Conservation (phyloP, 2,888 invertebrate species). For the Andrena minutula region DNA sequence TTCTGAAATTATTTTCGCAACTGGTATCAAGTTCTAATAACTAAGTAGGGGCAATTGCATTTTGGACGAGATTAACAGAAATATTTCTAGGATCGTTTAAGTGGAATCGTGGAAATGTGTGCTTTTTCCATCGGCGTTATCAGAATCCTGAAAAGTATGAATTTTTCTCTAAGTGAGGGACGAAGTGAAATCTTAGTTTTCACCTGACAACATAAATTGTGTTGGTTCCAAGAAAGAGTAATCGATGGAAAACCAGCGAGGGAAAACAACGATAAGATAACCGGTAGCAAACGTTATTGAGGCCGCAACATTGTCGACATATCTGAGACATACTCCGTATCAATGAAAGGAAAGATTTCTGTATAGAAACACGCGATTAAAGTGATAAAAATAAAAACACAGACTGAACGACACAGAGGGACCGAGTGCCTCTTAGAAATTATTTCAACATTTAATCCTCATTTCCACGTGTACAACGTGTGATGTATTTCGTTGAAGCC, state of each 20-base stretch:
- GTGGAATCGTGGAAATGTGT: not conserved
- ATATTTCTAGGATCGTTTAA: not conserved
- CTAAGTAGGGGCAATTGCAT: not conserved
- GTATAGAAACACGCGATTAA: not conserved
- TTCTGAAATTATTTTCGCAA: not conserved
- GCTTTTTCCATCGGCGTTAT: not conserved
- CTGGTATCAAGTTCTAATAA: not conserved
- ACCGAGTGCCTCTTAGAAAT: too few relatives aligned
- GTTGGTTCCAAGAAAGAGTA: conserved; percentile 1
- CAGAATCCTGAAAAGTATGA: not conserved
- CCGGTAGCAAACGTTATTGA: conserved; percentile 15
- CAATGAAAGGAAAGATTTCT: not conserved
- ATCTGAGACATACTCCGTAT: not conserved
- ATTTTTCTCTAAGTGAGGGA: not conserved
- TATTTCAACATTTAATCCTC: too few relatives aligned
- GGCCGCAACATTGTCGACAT: conserved; percentile 3
- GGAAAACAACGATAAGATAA: conserved; percentile 36
- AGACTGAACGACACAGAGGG: too few relatives aligned
- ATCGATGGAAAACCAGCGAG: conserved; percentile 1
- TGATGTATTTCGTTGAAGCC: too few relatives aligned
- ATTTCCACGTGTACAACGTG: too few relatives aligned
- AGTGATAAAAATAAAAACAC: not conserved
- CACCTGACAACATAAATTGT: conserved; percentile 1
- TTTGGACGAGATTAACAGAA: not conserved
- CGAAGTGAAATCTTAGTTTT: not conserved